Evolutionary conservation across 2,113 vertebrate genomes (phyloP).

Genomic region (Steatornis caripensis): DNA sequence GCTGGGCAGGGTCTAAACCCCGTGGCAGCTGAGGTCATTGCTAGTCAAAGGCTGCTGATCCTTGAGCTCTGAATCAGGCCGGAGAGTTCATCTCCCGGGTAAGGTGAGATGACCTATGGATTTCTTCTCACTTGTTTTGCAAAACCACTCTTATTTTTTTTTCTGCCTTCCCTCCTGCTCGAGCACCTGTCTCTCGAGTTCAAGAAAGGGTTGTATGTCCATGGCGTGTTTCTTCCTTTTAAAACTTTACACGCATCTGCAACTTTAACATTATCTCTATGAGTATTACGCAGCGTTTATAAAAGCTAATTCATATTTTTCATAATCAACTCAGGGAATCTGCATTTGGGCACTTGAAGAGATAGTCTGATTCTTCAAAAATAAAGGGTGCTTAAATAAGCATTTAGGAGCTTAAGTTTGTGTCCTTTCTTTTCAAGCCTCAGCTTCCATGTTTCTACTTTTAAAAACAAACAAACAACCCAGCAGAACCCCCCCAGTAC

Average conservation of each 20-base stretch:
- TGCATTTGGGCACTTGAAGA: neutral
- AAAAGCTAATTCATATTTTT: neutral
- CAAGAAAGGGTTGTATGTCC: neutral
- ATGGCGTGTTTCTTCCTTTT: neutral
- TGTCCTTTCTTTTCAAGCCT: neutral
- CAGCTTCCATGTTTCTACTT: neutral
- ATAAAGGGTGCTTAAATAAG: neutral
- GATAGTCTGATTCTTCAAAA: neutral
- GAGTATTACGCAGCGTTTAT: neutral
- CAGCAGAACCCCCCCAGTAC: neutral
- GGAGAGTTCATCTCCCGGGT: neutral
- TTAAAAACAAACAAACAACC: neutral
- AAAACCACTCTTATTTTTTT: neutral
- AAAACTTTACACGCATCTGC: neutral
- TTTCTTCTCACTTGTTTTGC: neutral
- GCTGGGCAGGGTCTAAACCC: neutral
- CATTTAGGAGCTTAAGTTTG: neutral
- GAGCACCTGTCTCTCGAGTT: neutral
- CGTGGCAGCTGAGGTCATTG: slow-evolving; percentile 7
- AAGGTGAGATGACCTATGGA: neutral
- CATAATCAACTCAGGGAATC: neutral
- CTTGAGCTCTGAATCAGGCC: slow-evolving; percentile 38
- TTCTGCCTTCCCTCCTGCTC: neutral
- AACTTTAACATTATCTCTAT: neutral
- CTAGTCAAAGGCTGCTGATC: slow-evolving; percentile 33